Conservation (phyloP, 2,113 vertebrate species). For the Anolis sagrei region DNA sequence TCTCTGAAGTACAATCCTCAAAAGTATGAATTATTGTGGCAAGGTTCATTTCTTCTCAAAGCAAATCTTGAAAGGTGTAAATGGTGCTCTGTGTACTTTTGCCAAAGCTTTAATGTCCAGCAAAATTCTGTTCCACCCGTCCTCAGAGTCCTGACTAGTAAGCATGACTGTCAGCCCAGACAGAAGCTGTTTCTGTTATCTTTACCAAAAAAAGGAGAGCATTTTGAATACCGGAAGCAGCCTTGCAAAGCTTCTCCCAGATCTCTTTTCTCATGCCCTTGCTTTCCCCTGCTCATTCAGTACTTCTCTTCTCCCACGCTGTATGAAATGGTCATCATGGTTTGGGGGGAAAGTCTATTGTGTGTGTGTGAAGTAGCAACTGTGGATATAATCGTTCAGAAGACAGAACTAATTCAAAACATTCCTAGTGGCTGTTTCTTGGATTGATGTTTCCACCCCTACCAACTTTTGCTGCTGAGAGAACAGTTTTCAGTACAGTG, state of each 20-base stretch:
- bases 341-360: not conserved
- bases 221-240: not conserved
- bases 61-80: too few relatives aligned
- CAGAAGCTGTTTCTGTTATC: not conserved
- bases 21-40: too few relatives aligned
- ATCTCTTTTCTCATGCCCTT: conserved; percentile 61
- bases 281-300: conserved; percentile 34
- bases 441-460: conserved; percentile 56
- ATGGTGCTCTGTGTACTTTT: too few relatives aligned
- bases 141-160: not conserved
- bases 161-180: not conserved
- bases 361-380: not conserved
- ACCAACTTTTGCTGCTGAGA: conserved; percentile 42
- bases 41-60: too few relatives aligned
- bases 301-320: conserved; percentile 44
- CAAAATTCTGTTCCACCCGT: too few relatives aligned
- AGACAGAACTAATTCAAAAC: conserved; percentile 34
- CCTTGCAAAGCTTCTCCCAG: conserved; percentile 7
- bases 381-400: conserved; percentile 56
- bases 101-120: too few relatives aligned
- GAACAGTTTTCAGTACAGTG: conserved; percentile 21
- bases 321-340: conserved; percentile 27
- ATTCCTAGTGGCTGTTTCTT: not conserved
- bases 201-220: conserved; percentile 28
- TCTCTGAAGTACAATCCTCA: too few relatives aligned